A percentile compares a stretch with the other conserved stretches of the same genome.
phyloP scores from a whole-genome alignment of 2,113 vertebrate species.

The Tragelaphus buxtoni region DNA sequence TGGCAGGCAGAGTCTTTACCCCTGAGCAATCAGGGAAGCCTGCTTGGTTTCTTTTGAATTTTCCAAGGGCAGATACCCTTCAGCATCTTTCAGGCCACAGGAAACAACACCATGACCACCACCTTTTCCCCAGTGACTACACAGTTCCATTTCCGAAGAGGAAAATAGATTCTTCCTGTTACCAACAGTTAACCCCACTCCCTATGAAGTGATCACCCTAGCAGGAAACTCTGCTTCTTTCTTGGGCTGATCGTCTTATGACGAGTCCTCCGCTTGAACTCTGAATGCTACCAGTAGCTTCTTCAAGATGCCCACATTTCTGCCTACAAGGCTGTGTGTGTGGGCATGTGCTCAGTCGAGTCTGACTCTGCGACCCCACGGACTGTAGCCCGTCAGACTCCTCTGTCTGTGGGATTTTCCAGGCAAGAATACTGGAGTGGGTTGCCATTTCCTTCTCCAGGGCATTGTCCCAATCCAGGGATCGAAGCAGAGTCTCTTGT shows the following conservation, averaged over 20 bases:
- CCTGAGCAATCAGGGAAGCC: not conserved
- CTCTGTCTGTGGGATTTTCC: not conserved
- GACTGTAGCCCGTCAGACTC: not conserved
- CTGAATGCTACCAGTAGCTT: not conserved
- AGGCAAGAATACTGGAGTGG: not conserved
- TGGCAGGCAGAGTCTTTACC: not conserved
- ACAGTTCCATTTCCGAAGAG: not conserved
- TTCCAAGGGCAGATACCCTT: not conserved
- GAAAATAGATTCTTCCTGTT: not conserved
- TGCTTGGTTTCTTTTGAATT: not conserved
- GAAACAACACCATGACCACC: not conserved
- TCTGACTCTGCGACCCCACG: not conserved
- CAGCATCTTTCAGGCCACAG: not conserved
- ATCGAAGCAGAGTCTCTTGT: not conserved
- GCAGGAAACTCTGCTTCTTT: not conserved
- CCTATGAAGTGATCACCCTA: too few species aligned
- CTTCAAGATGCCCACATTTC: not conserved
- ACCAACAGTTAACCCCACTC: not conserved
- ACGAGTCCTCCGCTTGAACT: not conserved
- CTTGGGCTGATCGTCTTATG: not conserved
- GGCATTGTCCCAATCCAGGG: accelerated
- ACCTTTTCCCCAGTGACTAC: not conserved
- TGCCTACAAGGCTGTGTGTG: not conserved
- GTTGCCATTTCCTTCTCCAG: not conserved
- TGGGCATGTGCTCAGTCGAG: not conserved